These are phyloP conservation scores for Plagodis dolabraria DNA, from an alignment of 2,888 invertebrate genomes.

Conservation along the genomic window DNA sequence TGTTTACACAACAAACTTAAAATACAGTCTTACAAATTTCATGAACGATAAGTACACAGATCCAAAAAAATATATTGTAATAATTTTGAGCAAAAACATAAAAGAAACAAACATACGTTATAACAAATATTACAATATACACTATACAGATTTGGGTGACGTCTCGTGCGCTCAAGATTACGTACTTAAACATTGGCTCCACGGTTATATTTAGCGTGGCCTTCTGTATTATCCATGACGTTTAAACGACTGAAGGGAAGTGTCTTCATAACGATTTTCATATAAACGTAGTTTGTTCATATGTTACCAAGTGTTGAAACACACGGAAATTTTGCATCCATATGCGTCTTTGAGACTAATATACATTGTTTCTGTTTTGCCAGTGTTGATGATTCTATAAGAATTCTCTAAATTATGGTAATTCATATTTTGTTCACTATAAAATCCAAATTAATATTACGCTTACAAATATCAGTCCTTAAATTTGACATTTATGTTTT, in stretches of 20 bases:
- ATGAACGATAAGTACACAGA: slow-evolving; percentile 81
- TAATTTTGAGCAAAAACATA: slow-evolving; percentile 46
- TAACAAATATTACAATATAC: slow-evolving; percentile 73
- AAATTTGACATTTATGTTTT: too few species aligned
- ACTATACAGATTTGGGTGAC: slow-evolving; percentile 61
- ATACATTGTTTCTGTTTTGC: too few species aligned
- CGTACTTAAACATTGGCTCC: slow-evolving; percentile 21
- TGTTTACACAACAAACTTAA: slow-evolving; percentile 80
- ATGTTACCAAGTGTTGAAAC: too few species aligned
- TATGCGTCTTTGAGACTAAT: too few species aligned
- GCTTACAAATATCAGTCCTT: too few species aligned
- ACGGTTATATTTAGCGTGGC: not conserved
- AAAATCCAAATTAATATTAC: too few species aligned
- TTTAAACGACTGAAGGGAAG: not conserved
- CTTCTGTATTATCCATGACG: not conserved
- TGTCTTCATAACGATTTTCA: too few species aligned
- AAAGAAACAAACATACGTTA: slow-evolving; percentile 53
- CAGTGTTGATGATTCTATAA: too few species aligned
- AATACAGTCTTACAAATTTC: slow-evolving; percentile 84
- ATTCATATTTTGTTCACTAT: too few species aligned
- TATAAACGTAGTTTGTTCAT: too few species aligned
- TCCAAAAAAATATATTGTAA: slow-evolving; percentile 47
- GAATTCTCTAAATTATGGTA: too few species aligned
- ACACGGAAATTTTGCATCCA: too few species aligned
- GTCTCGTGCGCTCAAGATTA: slow-evolving; percentile 52